Evolutionary conservation across 2,113 vertebrate species (phyloP), one percentile per base, ranked within the genome.

Genomic region (Aptenodytes forsteri): DNA sequence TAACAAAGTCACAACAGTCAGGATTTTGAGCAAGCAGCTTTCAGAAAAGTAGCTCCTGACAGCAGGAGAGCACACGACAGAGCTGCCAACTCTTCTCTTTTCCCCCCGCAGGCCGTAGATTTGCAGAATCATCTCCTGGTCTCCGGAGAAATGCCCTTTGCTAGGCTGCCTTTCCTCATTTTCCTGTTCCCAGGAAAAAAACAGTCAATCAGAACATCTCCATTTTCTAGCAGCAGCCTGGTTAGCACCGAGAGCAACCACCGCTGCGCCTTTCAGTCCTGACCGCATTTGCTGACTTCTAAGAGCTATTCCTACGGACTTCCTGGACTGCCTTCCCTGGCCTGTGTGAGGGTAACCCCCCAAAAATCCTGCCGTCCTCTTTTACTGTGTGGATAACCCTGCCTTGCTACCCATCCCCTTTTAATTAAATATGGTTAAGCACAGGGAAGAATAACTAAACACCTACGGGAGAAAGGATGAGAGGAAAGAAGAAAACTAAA

Each of bases 131-230:
- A 93, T 71, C 84, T 89, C 71, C 81, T 64, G 69, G 66, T 83
- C 93, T 85, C 87, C 15, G 6, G 91, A 94, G 96, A 87, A 96
- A 94, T 83, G 62, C 75, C 82, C 87, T 93, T 95, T 83, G 83
- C 71, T 91, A 58, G 91, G 78, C 84, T 94, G 91, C 50, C 64
- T 87, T 96, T 86, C 84, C 91, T 94, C 66, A 77, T 80, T 89
- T 95, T 91, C 81, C 89, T 87, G 75, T 91, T 94, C 89, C 77
- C 84, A 91, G 73, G 58, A 10, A 52, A 93, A 71, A 67, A 54
- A 65, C 12, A 84, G 62, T 50, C 76, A 67, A 21, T 58, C 73
- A 58, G 61, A 93, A 82, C 17, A 89, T 61, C 73, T 91, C 76
- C 34, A 44, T 75, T 73, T 89, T 69, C 76, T 64, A 58, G 38